These are phyloP conservation scores for Spheniscus mendiculus DNA, from an alignment of 2,113 vertebrate species.

Conservation along the genomic window DNA sequence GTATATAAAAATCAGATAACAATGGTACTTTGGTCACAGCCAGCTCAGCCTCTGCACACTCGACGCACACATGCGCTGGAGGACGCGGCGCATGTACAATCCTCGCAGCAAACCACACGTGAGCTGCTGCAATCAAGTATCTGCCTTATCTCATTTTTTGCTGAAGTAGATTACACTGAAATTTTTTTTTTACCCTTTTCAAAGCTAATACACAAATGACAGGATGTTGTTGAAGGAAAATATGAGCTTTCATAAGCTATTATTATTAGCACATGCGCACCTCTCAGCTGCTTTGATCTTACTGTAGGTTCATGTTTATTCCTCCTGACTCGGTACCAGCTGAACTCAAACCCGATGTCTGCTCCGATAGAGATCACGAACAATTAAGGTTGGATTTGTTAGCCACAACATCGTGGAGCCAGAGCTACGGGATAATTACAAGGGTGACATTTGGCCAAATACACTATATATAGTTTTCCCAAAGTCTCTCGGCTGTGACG, in stretches of 20 bases:
- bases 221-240: constrained; percentile 81
- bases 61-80: not conserved
- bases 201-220: constrained; percentile 74
- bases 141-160: constrained; percentile 5
- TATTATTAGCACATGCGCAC: constrained; percentile 67
- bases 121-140: constrained; percentile 36
- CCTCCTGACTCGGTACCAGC: constrained; percentile 8
- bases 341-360: constrained; percentile 30
- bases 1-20: constrained; percentile 68
- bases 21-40: constrained; percentile 32
- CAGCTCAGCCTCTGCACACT: constrained; percentile 34
- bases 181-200: constrained; percentile 44
- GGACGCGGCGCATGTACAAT: not conserved
- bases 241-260: constrained; percentile 72
- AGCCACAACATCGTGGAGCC: constrained; percentile 25
- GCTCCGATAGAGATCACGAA: constrained; percentile 2
- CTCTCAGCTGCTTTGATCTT: constrained; percentile 62
- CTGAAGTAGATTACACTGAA: constrained; percentile 37
- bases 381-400: constrained; percentile 46
- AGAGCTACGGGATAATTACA: not conserved
- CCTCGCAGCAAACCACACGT: constrained; percentile 41
- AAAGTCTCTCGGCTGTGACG: constrained; percentile 31
- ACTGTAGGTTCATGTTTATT: constrained; percentile 60
- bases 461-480: constrained; percentile 32
- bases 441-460: not conserved